Base-by-base conservation (phyloP, 2,888 invertebrate species). In the Lasioglossum villosulum region DNA sequence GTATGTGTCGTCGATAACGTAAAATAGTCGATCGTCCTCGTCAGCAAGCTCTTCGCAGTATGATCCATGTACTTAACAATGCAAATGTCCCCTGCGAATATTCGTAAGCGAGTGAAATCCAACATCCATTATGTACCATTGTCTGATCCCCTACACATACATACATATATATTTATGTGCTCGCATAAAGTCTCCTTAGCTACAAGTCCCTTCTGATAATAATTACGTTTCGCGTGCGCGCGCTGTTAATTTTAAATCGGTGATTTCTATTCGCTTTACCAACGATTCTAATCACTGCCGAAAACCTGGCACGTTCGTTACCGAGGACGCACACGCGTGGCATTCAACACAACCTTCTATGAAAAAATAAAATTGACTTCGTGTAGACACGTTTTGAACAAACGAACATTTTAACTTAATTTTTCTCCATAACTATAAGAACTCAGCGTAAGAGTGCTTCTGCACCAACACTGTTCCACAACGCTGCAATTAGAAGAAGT, bases 31-130 rank as follows among this genome's bases (percentile, higher is more conserved):
- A 80, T 80, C 39, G 75, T 37, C 45, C 84, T 73, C 42, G 59
- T 78, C 75, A 84, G 71, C 71, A 66, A 78, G 34, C 75, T 81
- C 81, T 81, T 75, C 77, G n/a, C 63, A 79, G 68, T 39, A 39
- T 48, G 37, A 59, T n/a, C 68, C 27, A 30, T 4, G 56, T 59
- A 59, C 75, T 84, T 71, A 63, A 81, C 80, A 75, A 75, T 82
- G 78, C 78, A 75, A 78, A 82, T 78, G 42, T 37, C 63, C n/a
- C 68, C 68, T 56, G 34, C 16, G 68, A 74, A 45, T 75, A 75
- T 79, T 45, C 59, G 59, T 39, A 27, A 74, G 39, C 83, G 74
- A 56, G 75, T 68, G 73, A 48, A 75, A 73, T 73, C 66, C 74
- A 48, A 34, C 77, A 42, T 68, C 45, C 56, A 14, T 74, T 76